Percentiles rank a stretch among this genome's conserved stretches.
phyloP scores from a whole-genome alignment of 2,797 vertebrate genomes.

The Smutsia temminckii region DNA sequence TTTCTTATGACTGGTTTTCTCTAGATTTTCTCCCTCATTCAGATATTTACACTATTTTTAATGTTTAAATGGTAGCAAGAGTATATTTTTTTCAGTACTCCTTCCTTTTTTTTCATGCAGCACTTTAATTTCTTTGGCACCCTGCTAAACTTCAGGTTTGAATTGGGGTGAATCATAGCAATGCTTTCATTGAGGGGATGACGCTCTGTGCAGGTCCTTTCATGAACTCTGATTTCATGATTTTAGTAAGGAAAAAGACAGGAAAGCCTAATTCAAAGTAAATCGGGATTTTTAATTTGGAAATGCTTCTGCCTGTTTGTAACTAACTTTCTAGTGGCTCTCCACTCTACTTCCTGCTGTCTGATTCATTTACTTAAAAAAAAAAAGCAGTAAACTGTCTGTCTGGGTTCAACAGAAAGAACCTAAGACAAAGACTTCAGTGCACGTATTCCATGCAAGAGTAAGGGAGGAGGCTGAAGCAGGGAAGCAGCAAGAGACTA shows the following conservation, averaged over 20 bases:
- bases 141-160: constrained; percentile 8
- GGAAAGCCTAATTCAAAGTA: constrained; percentile 32
- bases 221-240: not conserved
- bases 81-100: not conserved
- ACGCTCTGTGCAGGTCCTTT: not conserved
- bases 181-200: not conserved
- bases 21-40: constrained; percentile 16
- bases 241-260: constrained; percentile 32
- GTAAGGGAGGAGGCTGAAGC: not conserved
- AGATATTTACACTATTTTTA: constrained; percentile 24
- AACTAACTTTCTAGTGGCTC: constrained; percentile 14
- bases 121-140: constrained; percentile 17
- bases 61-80: constrained; percentile 3
- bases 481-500: not conserved
- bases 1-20: constrained; percentile 31
- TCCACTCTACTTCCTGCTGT: not conserved
- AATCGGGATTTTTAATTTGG: constrained; percentile 45
- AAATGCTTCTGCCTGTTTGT: not conserved
- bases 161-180: not conserved
- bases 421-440: not conserved
- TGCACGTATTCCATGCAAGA: not conserved
- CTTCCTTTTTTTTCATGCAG: not conserved
- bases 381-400: not conserved
- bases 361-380: not conserved
- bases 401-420: not conserved